phyloP scores from a whole-genome alignment of 2,113 vertebrate species.

The Rhinoderma darwinii region DNA sequence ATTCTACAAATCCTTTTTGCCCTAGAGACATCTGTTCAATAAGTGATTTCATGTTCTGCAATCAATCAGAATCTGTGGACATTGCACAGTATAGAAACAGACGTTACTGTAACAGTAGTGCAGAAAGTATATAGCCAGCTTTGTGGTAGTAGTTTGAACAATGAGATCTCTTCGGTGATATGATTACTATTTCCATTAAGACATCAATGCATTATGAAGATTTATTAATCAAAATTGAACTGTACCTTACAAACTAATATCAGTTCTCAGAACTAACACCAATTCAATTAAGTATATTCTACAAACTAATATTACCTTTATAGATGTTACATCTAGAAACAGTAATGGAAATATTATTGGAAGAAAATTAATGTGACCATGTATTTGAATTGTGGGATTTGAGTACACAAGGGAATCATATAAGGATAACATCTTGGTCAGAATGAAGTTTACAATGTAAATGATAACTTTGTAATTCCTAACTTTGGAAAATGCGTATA shows the following conservation, averaged over 20 bases:
- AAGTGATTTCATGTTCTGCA: conserved; percentile 22
- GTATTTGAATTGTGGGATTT: too few species aligned
- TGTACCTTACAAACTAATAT: not conserved
- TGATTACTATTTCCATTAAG: not conserved
- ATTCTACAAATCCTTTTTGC: conserved; percentile 34
- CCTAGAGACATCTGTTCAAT: conserved; percentile 37
- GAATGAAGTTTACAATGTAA: too few species aligned
- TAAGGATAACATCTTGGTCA: too few species aligned
- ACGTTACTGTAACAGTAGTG: not conserved
- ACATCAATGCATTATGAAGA: not conserved
- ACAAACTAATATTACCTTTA: not conserved
- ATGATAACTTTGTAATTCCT: too few species aligned
- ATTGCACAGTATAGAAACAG: not conserved
- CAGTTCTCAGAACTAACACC: not conserved
- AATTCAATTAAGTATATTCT: not conserved
- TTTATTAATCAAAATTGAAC: not conserved
- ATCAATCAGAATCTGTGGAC: conserved; percentile 47
- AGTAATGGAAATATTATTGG: not conserved
- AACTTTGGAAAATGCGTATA: too few species aligned
- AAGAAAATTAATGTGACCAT: too few species aligned
- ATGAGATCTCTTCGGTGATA: not conserved
- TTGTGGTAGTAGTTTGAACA: not conserved
- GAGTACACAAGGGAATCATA: too few species aligned
- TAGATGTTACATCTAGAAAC: not conserved
- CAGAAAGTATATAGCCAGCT: not conserved